A percentile compares a stretch with the other conserved stretches of the same genome.
Conservation (phyloP, 1,140 invertebrate genomes). For the Sminthurinus signatus region DNA sequence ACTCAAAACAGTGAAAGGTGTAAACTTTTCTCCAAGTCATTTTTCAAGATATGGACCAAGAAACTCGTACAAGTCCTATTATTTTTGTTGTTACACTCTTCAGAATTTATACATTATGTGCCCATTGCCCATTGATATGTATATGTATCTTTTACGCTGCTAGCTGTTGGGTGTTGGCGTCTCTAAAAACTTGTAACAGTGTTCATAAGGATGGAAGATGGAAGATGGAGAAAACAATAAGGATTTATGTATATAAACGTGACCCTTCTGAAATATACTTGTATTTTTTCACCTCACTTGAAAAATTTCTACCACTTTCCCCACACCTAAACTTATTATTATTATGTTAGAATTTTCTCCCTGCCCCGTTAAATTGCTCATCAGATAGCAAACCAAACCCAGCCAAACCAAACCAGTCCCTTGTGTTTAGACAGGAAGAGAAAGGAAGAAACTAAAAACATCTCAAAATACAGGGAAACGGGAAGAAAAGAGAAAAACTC, state of each 20-base stretch:
- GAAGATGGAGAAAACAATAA: conserved; percentile 12
- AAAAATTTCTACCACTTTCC: no score
- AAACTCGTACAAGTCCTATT: background rate
- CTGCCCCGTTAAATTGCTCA: no score
- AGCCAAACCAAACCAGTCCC: no score
- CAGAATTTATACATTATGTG: background rate
- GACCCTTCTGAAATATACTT: no score
- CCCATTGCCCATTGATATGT: background rate
- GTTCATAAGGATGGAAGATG: background rate
- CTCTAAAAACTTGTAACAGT: background rate
- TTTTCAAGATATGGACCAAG: conserved; percentile 1
- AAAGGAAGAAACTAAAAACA: no score
- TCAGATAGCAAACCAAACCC: no score
- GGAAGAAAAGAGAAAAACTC: background rate
- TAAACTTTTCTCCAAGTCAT: conserved; percentile 15
- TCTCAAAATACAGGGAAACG: background rate
- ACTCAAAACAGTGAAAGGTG: background rate
- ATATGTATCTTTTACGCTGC: background rate
- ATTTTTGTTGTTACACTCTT: background rate
- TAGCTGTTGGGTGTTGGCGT: background rate
- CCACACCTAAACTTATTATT: no score
- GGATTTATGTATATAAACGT: conserved; percentile 12
- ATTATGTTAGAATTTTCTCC: no score
- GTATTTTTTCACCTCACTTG: no score
- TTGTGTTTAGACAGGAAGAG: no score